phyloP scores from a whole-genome alignment of 92 coral and sea anemone species.

The Bergia sp. region DNA sequence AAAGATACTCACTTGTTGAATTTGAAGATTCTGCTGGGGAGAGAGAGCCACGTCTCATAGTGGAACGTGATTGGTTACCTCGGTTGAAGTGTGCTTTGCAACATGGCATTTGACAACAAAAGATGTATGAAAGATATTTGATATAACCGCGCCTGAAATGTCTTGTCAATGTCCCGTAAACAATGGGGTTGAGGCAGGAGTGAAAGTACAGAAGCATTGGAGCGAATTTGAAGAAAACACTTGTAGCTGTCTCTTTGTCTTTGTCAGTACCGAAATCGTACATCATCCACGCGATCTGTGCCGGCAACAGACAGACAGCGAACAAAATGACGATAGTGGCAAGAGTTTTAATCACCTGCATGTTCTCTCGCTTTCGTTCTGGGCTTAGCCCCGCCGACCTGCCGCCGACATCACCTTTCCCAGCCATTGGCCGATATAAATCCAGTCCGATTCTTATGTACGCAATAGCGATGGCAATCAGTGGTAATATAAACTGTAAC shows the following conservation, averaged over 20 bases:
- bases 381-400: conserved; percentile 50
- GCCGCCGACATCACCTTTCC: conserved; percentile 58
- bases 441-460: conserved; percentile 92
- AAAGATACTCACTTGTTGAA: background rate
- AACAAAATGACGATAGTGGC: conserved; percentile 88
- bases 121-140: conserved; percentile 64
- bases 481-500: conserved; percentile 81
- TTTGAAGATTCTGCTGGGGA: background rate
- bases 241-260: conserved; percentile 58
- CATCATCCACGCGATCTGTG: conserved; percentile 94
- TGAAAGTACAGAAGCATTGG: conserved; percentile 84
- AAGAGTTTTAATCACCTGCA: conserved; percentile 91
- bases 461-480: conserved; percentile 84
- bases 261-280: conserved; percentile 80
- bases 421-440: conserved; percentile 64
- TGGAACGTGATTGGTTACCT: background rate
- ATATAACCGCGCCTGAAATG: conserved; percentile 88
- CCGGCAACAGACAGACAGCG: conserved; percentile 91
- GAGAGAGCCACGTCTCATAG: background rate
- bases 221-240: conserved; percentile 66
- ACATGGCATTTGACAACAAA: conserved; percentile 60
- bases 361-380: conserved; percentile 83
- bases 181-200: conserved; percentile 91
- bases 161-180: conserved; percentile 85
- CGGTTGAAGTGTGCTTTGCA: background rate